A percentile compares a stretch with the other conserved stretches of the same genome.
Conservation (phyloP, 2,797 vertebrate genomes). For the Sebastes glaucus region DNA sequence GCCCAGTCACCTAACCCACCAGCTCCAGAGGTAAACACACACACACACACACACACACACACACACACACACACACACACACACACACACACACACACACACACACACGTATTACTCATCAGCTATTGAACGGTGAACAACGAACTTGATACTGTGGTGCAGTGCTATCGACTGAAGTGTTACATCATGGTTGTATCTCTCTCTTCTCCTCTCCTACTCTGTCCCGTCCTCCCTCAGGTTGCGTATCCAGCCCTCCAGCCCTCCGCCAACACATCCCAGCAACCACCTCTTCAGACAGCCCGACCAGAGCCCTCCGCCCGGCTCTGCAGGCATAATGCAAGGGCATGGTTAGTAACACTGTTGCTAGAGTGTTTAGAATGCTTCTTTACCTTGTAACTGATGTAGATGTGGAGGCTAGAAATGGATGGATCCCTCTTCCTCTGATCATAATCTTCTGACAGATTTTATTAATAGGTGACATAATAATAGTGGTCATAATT, state of each 20-base stretch:
- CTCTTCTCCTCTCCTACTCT: constrained; percentile 58
- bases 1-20: constrained; percentile 97
- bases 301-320: constrained; percentile 93
- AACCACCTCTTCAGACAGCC: constrained; percentile 97
- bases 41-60: not conserved
- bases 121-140: constrained; percentile 46
- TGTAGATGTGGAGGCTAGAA: constrained; percentile 1
- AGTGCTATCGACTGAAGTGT: constrained; percentile 62
- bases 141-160: constrained; percentile 49
- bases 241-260: constrained; percentile 96
- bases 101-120: constrained; percentile 39
- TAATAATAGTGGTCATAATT: too few species aligned
- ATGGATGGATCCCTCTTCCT: not conserved
- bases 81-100: constrained; percentile 9
- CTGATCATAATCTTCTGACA: too few species aligned
- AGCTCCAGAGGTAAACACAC: constrained; percentile 93
- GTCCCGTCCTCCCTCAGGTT: constrained; percentile 83
- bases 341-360: constrained; percentile 86
- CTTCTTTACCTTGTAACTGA: not conserved
- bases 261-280: constrained; percentile 95
- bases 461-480: not conserved
- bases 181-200: constrained; percentile 59
- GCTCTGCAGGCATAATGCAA: constrained; percentile 89
- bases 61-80: not conserved
- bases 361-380: not conserved